phyloP scores from a whole-genome alignment of 2,888 invertebrate genomes.

The Agrotis segetum region DNA sequence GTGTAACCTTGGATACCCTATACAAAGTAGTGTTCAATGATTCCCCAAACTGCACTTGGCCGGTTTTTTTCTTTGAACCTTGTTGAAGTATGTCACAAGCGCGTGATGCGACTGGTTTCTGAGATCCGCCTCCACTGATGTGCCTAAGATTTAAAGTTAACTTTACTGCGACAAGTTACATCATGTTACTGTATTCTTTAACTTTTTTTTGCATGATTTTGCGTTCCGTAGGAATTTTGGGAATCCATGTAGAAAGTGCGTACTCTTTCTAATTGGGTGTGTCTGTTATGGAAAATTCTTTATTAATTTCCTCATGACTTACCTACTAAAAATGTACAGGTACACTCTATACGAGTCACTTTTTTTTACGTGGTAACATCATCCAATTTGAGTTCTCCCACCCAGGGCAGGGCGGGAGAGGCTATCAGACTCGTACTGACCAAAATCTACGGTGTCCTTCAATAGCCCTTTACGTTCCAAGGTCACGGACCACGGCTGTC shows the following conservation, averaged over 20 bases:
- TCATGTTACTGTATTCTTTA: constrained; percentile 63
- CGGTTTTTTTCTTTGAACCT: constrained; percentile 71
- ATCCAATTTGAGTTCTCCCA: too few species aligned
- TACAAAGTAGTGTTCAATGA: constrained; percentile 13
- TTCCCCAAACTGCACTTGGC: constrained; percentile 25
- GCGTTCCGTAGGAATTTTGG: constrained; percentile 1
- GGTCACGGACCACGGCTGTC: too few species aligned
- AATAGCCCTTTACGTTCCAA: too few species aligned
- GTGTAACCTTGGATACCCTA: not conserved
- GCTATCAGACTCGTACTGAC: too few species aligned
- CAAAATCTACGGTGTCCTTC: too few species aligned
- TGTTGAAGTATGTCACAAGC: constrained; percentile 82
- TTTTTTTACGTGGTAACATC: too few species aligned
- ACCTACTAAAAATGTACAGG: not conserved
- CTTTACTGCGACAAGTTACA: constrained; percentile 68
- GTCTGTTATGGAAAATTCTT: too few species aligned
- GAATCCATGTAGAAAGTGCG: not conserved
- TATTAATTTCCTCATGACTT: not conserved
- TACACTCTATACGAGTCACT: not conserved
- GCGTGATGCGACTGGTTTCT: constrained; percentile 79
- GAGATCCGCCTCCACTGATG: constrained; percentile 73
- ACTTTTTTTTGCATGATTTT: constrained; percentile 32
- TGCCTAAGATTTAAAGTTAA: constrained; percentile 72
- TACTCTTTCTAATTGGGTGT: not conserved
- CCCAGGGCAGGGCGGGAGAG: too few species aligned